A percentile compares a stretch with the other conserved stretches of the same genome.
These are phyloP conservation scores for Adineta ricciae DNA, from an alignment of 2,888 invertebrate species.

Conservation along the genomic window DNA sequence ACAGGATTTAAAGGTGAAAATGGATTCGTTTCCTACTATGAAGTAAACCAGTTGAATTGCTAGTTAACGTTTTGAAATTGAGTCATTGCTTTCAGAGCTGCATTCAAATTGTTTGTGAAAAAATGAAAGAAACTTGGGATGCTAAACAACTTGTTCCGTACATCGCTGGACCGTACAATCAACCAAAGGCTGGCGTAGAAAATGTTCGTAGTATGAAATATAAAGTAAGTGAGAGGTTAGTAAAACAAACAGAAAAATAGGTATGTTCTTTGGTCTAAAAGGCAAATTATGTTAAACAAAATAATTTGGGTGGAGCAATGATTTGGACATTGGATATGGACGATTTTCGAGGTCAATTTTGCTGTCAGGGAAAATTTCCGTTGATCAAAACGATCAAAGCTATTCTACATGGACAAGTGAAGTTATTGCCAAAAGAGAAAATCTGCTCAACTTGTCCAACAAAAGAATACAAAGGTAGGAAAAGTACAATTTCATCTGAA, in stretches of 20 bases:
- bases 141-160: conserved; percentile 50
- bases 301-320: conserved; percentile 81
- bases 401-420: conserved; percentile 27
- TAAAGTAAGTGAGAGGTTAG: conserved; percentile 21
- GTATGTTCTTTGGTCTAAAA: background rate
- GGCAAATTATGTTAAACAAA: conserved; percentile 72
- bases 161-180: conserved; percentile 35
- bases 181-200: conserved; percentile 34
- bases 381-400: conserved; percentile 33
- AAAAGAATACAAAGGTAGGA: conserved; percentile 27
- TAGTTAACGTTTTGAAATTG: background rate
- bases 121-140: conserved; percentile 37
- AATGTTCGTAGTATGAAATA: conserved; percentile 34
- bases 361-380: conserved; percentile 34
- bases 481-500: background rate
- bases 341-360: conserved; percentile 34
- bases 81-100: conserved; percentile 34
- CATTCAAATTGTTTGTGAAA: conserved; percentile 10
- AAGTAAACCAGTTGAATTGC: conserved; percentile 55
- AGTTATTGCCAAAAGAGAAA: conserved; percentile 27
- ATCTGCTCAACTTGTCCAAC: conserved; percentile 32
- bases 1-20: conserved; percentile 57
- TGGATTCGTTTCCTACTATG: conserved; percentile 81
- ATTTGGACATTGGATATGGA: conserved; percentile 59
- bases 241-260: background rate